Evolutionary conservation across 2,888 invertebrate species (phyloP).

Genomic region (Drosophila kuntzei): DNA sequence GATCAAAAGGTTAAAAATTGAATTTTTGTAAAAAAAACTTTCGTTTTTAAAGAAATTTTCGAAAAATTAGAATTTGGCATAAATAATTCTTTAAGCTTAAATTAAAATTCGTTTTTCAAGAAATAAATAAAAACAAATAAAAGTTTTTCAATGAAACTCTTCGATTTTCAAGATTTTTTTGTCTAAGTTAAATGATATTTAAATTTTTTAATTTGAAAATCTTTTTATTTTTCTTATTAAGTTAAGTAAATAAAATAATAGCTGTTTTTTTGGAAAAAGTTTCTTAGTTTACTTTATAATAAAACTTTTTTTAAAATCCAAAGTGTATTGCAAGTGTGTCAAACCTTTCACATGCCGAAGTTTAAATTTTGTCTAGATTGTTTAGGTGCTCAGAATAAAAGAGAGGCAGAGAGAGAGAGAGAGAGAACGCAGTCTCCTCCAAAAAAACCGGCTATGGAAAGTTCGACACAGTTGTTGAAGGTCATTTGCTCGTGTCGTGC

Average conservation of each 20-base stretch:
- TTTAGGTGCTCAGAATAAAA: not conserved
- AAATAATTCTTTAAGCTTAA: too few relatives aligned
- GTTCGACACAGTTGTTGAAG: slow-evolving; percentile 73
- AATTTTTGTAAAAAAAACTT: too few relatives aligned
- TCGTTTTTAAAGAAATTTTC: too few relatives aligned
- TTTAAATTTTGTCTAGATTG: not conserved
- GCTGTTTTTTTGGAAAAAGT: not conserved
- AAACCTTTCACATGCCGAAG: too few relatives aligned
- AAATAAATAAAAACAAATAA: too few relatives aligned
- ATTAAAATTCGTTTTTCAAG: too few relatives aligned
- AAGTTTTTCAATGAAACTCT: too few relatives aligned
- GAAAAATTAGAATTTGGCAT: too few relatives aligned
- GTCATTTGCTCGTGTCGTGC: slow-evolving; percentile 57
- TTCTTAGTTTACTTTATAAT: not conserved
- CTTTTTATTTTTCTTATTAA: not conserved
- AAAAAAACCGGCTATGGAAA: slow-evolving; percentile 66
- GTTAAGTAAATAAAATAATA: not conserved
- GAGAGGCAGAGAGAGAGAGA: slow-evolving; percentile 1
- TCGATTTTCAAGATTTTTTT: too few relatives aligned
- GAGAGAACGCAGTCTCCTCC: slow-evolving; percentile 3
- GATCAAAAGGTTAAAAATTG: too few relatives aligned
- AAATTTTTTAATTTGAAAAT: not conserved
- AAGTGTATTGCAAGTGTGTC: not conserved
- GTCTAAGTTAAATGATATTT: too few relatives aligned
- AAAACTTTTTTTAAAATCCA: not conserved